Base-by-base conservation (phyloP, 2,797 vertebrate genomes). In the Diglossa cyanea region DNA sequence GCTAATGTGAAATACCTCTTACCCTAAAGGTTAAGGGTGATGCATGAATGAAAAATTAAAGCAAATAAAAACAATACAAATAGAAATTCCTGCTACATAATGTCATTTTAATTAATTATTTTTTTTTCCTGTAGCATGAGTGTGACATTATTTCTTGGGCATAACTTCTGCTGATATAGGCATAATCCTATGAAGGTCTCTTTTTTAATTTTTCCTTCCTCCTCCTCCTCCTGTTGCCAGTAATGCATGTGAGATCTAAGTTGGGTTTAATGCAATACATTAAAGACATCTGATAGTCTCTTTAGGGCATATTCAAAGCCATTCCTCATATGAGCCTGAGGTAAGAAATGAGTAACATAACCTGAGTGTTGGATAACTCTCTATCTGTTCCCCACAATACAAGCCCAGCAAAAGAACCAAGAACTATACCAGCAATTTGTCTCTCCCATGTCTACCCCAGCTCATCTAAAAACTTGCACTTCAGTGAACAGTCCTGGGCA, bases 11-110 rank as follows among this genome's bases (percentile, higher is more conserved):
- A 97, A 98, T 97, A 97, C 96, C 96, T 98, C 97, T 97, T 97
- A 97, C 97, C 97, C 96, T 97, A 98, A 96, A 98, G 98, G 98
- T 98, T 98, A 98, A 94, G 97, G 97, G 97, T 98, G 97, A 98
- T 88, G 48, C 86, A 91, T 81, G 88, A 94, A 91, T 95, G 95
- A 97, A 96, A 97, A 98, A 97, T 94, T 82, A 95, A 96, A 90
- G 81, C 65, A 96, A 95, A 80, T 84, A 94, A 86, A 95, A 91
- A 68, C 68, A 93, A 94, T 92, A 37, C 67, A 86, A 86, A 77
- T 30, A 94, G 17, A 55, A 90, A 83, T 60, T 71, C 60, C 45
- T 60, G 16, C 48, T 76, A 67, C 31, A 37, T 54, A 86, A 88
- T 76, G 53, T 12, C 19, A 77, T 21, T 75, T 72, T 26, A 82